Evolutionary conservation across 2,797 vertebrate species (phyloP), one percentile per base, ranked within the genome.

Genomic region (Acanthurus lineatus): DNA sequence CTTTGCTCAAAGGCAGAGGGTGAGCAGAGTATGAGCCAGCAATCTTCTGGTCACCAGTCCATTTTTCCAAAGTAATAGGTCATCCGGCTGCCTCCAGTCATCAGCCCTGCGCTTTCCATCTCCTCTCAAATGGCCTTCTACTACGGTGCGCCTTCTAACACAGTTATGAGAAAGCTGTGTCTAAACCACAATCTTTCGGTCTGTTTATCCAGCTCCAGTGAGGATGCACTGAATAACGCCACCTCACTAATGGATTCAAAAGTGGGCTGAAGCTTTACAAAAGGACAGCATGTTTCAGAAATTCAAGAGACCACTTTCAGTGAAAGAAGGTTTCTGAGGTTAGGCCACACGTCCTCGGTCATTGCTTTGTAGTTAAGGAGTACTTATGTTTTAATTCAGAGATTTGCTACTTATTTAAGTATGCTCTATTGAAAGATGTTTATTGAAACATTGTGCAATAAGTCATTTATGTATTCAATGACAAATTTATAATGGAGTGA

Each of bases 41-140:
- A 92, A 85, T 93, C 92, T 91, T 90, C 91, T 93, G 93, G 93
- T 93, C 92, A 93, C 92, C 87, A 86, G 89, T 92, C 90, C 88
- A 93, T 93, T 94, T 87, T 92, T 78, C 83, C 86, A 89, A 92
- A 93, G 93, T 93, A 93, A 92, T 92, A 90, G 92, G 93, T 93
- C 90, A 93, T 82, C 77, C 32, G 77, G 86, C 81, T 69, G 92
- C 92, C 93, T 88, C 62, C 5, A 92, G 92, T 91, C 91, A 92
- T 90, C 83, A 63, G 61, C 75, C 77, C 79, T 7, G 73, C 32
- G 54, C 84, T 88, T 77, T 85, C 78, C 81, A 67, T 74, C 77
- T 87, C 80, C 85, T 88, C 86, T 84, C 83, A 90, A 89, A 92
- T 83, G 82, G 89, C 88, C 78, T 87, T 77, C 67, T 73, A 44